Evolutionary conservation across 2,888 invertebrate species (phyloP).

Genomic region (Uloborus plumipes): DNA sequence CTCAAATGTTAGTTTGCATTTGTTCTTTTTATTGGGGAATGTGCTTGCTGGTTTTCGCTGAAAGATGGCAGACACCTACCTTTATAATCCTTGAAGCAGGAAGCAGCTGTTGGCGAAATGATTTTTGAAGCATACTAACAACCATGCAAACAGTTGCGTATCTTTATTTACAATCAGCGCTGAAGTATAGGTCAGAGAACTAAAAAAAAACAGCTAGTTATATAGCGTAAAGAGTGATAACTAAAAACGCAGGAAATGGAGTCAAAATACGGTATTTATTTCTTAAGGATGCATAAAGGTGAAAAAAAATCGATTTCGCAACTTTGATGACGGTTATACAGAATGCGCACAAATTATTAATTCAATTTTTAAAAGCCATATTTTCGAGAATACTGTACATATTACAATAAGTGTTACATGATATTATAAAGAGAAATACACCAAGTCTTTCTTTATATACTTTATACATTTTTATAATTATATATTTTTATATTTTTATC

Average conservation of each 20-base stretch:
- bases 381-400: too few relatives aligned
- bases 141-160: conserved; percentile 18
- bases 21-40: conserved; percentile 16
- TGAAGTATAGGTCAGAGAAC: conserved; percentile 30
- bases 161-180: conserved; percentile 52
- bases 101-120: conserved; percentile 25
- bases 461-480: too few relatives aligned
- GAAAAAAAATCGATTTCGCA: background rate
- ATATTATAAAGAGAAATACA: too few relatives aligned
- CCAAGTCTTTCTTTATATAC: too few relatives aligned
- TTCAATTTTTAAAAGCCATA: too few relatives aligned
- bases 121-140: conserved; percentile 22
- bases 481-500: too few relatives aligned
- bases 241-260: conserved; percentile 20
- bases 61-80: conserved; percentile 6
- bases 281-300: too few relatives aligned
- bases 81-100: conserved; percentile 40
- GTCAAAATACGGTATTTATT: too few relatives aligned
- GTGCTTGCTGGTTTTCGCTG: conserved; percentile 21
- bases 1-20: conserved; percentile 18
- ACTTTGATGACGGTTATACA: background rate
- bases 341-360: too few relatives aligned
- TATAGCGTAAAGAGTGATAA: conserved; percentile 33
- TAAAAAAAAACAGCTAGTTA: conserved; percentile 42
- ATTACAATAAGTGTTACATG: too few relatives aligned